Evolutionary conservation across 2,113 vertebrate genomes (phyloP).

Genomic region (Dermatemys mawii): DNA sequence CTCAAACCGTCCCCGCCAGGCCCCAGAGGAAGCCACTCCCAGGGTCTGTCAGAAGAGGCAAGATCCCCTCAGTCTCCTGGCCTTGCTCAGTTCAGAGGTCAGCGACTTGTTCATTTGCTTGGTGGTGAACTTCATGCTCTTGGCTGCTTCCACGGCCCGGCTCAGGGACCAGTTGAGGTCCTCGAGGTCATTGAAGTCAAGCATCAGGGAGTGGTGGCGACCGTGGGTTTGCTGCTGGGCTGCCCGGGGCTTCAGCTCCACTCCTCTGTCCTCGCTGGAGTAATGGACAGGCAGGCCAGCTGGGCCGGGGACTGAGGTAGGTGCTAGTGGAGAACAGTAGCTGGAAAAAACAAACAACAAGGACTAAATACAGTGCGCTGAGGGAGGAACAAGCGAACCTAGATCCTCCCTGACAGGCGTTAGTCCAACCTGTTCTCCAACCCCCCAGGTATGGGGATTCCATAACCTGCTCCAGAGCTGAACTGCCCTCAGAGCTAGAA

Average conservation of each 20-base stretch:
- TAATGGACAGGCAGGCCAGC: conserved; percentile 2
- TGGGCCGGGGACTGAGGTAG: conserved; percentile 66
- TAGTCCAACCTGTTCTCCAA: not conserved
- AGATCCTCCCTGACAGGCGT: not conserved
- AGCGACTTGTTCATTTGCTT: conserved; percentile 80
- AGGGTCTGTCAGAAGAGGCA: conserved; percentile 76
- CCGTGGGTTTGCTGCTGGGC: accelerated
- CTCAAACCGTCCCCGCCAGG: not conserved
- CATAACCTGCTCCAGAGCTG: not conserved
- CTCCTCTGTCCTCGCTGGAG: accelerated
- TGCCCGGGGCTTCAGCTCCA: not conserved
- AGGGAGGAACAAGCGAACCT: not conserved
- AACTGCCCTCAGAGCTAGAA: not conserved
- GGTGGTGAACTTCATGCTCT: conserved; percentile 75
- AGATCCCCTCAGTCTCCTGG: conserved; percentile 69
- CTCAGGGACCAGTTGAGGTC: conserved; percentile 78
- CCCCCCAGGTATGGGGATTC: not conserved
- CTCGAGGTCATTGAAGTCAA: conserved; percentile 41
- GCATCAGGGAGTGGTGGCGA: conserved; percentile 22
- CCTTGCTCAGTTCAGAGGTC: conserved; percentile 74
- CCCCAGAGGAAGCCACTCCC: accelerated
- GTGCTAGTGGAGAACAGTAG: conserved; percentile 70
- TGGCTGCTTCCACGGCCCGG: conserved; percentile 79
- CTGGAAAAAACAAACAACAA: conserved; percentile 66
- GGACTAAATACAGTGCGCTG: not conserved